A percentile compares a stretch with the other conserved stretches of the same genome.
Conservation (phyloP, 2,888 invertebrate species). For the Imbricaverruca yamaguchii region DNA sequence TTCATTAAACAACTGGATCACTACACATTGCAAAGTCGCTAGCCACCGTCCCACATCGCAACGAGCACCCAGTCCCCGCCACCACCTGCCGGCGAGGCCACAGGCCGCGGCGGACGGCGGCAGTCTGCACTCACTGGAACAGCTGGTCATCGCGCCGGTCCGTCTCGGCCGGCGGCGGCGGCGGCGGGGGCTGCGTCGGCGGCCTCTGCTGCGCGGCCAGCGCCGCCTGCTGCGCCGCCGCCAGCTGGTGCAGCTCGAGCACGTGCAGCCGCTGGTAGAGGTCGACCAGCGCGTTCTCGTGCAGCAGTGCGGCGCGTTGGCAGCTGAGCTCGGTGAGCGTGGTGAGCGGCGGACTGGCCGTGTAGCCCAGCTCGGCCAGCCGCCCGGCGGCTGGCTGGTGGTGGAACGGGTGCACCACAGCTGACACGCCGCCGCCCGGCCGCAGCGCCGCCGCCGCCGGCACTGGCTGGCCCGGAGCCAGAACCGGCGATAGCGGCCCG, state of each 20-base stretch:
- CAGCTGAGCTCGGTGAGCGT: conserved; percentile 17
- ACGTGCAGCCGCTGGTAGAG: conserved; percentile 22
- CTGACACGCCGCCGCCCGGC: neutral
- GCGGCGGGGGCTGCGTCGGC: neutral
- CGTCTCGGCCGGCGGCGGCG: neutral
- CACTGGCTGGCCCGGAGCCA: neutral
- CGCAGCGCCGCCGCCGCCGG: neutral
- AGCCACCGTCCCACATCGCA: too few species aligned
- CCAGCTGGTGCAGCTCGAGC: conserved; percentile 10
- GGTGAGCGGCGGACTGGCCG: conserved; percentile 16
- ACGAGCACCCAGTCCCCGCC: too few species aligned
- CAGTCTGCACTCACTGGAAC: conserved; percentile 7
- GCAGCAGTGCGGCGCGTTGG: conserved; percentile 18
- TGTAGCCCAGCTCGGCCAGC: conserved; percentile 15
- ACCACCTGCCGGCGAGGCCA: too few species aligned
- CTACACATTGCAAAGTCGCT: too few species aligned
- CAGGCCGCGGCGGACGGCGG: too few species aligned
- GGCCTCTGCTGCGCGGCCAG: neutral
- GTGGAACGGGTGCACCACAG: conserved; percentile 10
- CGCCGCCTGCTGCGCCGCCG: conserved; percentile 10
- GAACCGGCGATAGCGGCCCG: too few species aligned
- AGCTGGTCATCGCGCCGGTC: neutral
- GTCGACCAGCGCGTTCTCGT: conserved; percentile 17
- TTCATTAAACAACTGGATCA: too few species aligned
- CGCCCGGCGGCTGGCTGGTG: conserved; percentile 2